Base-by-base conservation (phyloP, 2,888 invertebrate genomes). In the Scelioninae gen. 1 region DNA sequence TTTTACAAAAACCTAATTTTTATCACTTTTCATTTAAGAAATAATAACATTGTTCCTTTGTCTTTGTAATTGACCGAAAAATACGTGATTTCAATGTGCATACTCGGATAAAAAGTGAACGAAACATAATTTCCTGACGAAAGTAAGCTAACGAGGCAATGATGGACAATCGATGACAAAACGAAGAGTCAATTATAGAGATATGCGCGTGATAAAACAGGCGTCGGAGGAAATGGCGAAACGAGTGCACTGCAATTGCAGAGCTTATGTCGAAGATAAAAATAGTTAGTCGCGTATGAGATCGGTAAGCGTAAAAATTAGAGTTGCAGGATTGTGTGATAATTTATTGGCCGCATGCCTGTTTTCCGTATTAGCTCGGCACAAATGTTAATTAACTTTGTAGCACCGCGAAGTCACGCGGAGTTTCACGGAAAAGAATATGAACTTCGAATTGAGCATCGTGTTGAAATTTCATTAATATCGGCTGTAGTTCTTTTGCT, bases 231-330 rank as follows among this genome's bases (percentile, higher is more conserved):
- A 80, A 80, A 68, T 68, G 47, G 58, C 16, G 51, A 72, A 71
- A 65, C 65, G 56, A 74, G 40, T 49, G 49, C 65, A 47, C 58
- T 65, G 65, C 43, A 80, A 66, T 66, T 60, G 72, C 62, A 69
- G 23, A 38, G 60, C 55, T 68, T 55, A 53, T 56, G 34, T 11
- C 55, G 43, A 38, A 16, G 65, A 40, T 80, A 74, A 66, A 80
- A 80, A 80, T 80, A 80, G 68, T 38, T 29, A 40, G 10, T 9
- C 62, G 51, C 43, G 53, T 63, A 74, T 80, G 62, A 80, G 74
- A 74, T 58, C 60, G 45, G 80, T 23, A 80, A 74, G 80, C 68
- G 40, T 68, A 80, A 80, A 80, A 80, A 80, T 80, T 80, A 80
- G 68, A 80, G 74, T 68, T 56, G 40, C 63, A 60, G 62, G 49